A percentile compares a stretch with the other conserved stretches of the same genome.
Evolutionary conservation across 2,888 invertebrate species (phyloP).

Genomic region (Allolobophora icterica): DNA sequence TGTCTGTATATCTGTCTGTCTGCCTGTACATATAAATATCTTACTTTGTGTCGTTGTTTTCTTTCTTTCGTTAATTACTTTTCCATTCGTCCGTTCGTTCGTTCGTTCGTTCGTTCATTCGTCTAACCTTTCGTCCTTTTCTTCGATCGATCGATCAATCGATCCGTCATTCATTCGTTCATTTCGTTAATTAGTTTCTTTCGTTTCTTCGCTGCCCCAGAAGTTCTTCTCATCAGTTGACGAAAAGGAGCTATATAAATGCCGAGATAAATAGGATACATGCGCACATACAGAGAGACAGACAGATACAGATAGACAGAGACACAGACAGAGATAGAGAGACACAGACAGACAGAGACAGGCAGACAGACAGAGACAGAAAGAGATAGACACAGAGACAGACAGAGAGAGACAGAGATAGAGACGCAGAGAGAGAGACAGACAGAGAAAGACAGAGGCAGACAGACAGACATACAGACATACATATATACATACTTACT

Average conservation of each 20-base stretch:
- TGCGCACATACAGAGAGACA: background rate
- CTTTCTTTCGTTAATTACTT: no score
- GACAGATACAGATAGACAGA: slow-evolving; percentile 30
- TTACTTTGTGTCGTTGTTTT: no score
- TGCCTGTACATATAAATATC: no score
- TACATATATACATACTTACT: slow-evolving; percentile 36
- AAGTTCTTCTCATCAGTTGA: background rate
- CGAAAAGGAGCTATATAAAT: background rate
- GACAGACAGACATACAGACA: slow-evolving; percentile 31
- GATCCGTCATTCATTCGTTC: background rate
- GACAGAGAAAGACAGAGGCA: slow-evolving; percentile 30
- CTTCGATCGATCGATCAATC: background rate
- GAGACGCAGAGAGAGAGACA: background rate
- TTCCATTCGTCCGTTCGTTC: no score
- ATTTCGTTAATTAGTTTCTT: background rate
- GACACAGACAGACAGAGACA: slow-evolving; percentile 32
- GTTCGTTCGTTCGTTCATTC: background rate
- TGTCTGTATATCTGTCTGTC: no score
- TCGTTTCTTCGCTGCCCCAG: background rate
- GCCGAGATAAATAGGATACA: background rate
- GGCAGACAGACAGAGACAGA: no score
- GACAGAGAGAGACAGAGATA: background rate
- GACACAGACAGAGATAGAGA: slow-evolving; percentile 39
- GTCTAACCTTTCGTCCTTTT: background rate
- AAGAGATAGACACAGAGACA: no score